Percentiles rank a stretch among this genome's conserved stretches.
Conservation (phyloP, 2,797 vertebrate genomes). For the Spinibarbus caldwelli region DNA sequence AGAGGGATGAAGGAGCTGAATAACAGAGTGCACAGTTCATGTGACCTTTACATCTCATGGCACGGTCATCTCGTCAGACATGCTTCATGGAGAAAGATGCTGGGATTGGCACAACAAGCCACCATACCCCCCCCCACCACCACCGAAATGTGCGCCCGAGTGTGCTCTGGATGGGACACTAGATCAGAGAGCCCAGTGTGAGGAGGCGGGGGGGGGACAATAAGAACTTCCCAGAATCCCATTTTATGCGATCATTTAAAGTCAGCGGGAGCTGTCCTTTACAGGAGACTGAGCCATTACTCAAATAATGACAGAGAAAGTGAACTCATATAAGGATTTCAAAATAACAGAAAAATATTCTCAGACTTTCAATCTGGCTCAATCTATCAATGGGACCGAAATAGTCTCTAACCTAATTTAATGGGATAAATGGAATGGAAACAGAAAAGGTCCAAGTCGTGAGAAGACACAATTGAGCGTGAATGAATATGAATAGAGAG, state of each 20-base stretch:
- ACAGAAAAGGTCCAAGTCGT: slow-evolving; percentile 7
- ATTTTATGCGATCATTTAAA: slow-evolving; percentile 2
- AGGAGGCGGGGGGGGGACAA: fast-evolving
- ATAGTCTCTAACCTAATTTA: slow-evolving; percentile 18
- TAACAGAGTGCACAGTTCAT: slow-evolving; percentile 4
- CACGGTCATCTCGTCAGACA: slow-evolving; percentile 23
- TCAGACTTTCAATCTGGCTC: slow-evolving; percentile 25
- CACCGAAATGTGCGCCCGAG: neutral
- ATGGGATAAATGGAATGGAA: slow-evolving; percentile 22
- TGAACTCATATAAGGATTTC: slow-evolving; percentile 8
- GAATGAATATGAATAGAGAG: slow-evolving; percentile 36
- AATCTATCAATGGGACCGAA: slow-evolving; percentile 10
- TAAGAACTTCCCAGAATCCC: neutral
- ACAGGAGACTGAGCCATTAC: slow-evolving; percentile 20
- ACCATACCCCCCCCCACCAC: neutral
- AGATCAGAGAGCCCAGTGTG: neutral
- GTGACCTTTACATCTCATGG: slow-evolving; percentile 46
- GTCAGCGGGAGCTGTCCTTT: neutral
- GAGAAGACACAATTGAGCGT: slow-evolving; percentile 27
- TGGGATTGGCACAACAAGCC: slow-evolving; percentile 23
- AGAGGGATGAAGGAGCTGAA: slow-evolving; percentile 28
- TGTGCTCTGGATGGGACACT: neutral
- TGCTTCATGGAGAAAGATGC: neutral
- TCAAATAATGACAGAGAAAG: slow-evolving; percentile 33
- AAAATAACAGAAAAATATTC: slow-evolving; percentile 28